Conservation (phyloP, 1,140 invertebrate genomes). For the Sinonovacula constricta region DNA sequence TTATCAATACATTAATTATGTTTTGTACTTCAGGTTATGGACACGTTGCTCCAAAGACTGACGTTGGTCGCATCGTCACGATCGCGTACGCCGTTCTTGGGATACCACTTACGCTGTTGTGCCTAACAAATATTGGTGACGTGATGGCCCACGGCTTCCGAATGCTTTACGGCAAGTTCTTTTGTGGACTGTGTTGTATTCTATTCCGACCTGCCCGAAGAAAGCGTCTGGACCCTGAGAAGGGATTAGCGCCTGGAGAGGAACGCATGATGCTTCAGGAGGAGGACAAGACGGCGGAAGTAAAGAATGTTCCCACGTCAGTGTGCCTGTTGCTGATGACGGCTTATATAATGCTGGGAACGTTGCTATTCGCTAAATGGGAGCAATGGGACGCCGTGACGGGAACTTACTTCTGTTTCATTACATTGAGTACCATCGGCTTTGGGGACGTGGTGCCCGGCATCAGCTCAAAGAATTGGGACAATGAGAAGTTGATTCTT, state of each 20-base stretch:
- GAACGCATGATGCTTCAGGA: constrained; percentile 60
- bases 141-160: constrained; percentile 97
- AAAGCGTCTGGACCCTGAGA: constrained; percentile 63
- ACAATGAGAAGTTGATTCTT: constrained; percentile 74
- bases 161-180: constrained; percentile 90
- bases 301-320: constrained; percentile 70
- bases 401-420: constrained; percentile 96
- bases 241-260: constrained; percentile 49
- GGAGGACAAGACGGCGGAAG: constrained; percentile 65
- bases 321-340: constrained; percentile 75
- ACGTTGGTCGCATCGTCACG: constrained; percentile 93
- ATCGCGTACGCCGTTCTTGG: constrained; percentile 97
- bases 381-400: constrained; percentile 88
- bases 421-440: constrained; percentile 87
- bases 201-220: constrained; percentile 63
- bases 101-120: constrained; percentile 96
- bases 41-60: constrained; percentile 93
- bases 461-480: constrained; percentile 70
- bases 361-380: constrained; percentile 76
- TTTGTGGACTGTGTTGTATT: constrained; percentile 68
- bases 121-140: constrained; percentile 96
- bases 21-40: constrained; percentile 88
- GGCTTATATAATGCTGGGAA: constrained; percentile 77
- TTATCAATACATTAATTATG: not conserved
- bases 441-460: constrained; percentile 93